Evolutionary conservation across 2,888 invertebrate genomes (phyloP), one percentile per base, ranked within the genome.

Genomic region (Erebia aethiops): DNA sequence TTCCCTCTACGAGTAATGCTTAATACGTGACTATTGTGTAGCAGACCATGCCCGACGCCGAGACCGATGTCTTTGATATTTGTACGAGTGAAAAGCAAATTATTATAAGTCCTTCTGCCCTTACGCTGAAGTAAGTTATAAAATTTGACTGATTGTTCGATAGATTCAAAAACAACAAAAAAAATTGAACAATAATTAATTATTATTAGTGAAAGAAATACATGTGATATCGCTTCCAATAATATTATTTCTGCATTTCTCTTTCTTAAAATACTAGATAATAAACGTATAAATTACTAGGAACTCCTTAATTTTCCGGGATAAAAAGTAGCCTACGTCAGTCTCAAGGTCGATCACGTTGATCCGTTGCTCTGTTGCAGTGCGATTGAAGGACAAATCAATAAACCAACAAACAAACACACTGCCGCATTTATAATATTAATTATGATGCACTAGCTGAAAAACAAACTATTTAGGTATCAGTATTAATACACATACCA

Each of bases 1-100:
- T 92, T 91, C 89, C 88, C 89, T 84, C 79, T 83, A 78, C 78
- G 76, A 77, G 77, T 72, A 76, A 75, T 69, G 69, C 57, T 74
- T 76, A 77, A 78, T 79, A 77, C 77, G 74, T 73, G 77, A 77
- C 75, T 76, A 73, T 70, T 77, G 77, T 76, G 72, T 72, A 78
- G 69, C 77, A 75, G 74, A 80, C 78, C 78, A 74, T 78, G 73
- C 62, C 65, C 43, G 58, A 60, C 49, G 57, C 46, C 11, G 58
- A 60, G 56, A 64, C 46, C 14, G 56, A 43, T 63, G 63, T 57
- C 68, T 67, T 51, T 65, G 49, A 62, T 64, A 26, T 41, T 16
- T 54, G 16, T 64, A 41, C 16, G 10, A 7, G 13, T 64, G 10
- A 16, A 18, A 51, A 7, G 5, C 1, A 54, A n/a, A 7, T 9